Evolutionary conservation across 2,797 vertebrate genomes (phyloP), one percentile per base, ranked within the genome.

Genomic region (Muscicapa striata): DNA sequence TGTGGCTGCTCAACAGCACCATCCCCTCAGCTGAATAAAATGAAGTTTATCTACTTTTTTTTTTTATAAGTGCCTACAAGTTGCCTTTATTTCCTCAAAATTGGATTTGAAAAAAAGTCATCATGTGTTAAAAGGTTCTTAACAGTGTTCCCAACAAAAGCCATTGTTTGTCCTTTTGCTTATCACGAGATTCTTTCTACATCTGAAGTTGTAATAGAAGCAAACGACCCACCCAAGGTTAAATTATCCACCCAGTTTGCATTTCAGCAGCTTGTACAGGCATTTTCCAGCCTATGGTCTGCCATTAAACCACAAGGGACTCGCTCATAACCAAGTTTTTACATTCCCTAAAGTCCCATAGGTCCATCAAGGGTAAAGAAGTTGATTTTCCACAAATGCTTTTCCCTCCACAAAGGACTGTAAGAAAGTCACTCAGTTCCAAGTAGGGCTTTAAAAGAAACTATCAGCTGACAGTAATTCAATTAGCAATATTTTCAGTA

Each of bases 41-140:
- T 61, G 27, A 62, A 54, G 12, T 41, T 84, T 66, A 40, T 68
- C 85, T 48, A 52, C 32, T 22, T 13, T 69, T 58, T 34, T 67
- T 29, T 13, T 17, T 7, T 32, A 0, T 6, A 54, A n/a, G 24
- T 40, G 17, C 24, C 55, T 46, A 24, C 22, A 4, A 1, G 6
- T 11, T 48, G n/a, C 15, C 43, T 75, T 62, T 54, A 30, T 40
- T 73, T 55, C 62, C 89, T 70, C 54, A 80, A 83, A 80, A 74
- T 0, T 32, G 20, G 24, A 51, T 68, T 45, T 54, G 38, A 51
- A 87, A 41, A 45, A 36, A 30, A 6, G 0, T 5, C 32, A 24
- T 10, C 22, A 2, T 5, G 9, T 46, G 18, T 41, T 17, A 46
- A 22, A 23, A 46, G 30, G 41, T 29, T 82, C 55, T 87, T 84